Base-by-base conservation (phyloP, 2,113 vertebrate genomes). In the Copsychus sechellarum region DNA sequence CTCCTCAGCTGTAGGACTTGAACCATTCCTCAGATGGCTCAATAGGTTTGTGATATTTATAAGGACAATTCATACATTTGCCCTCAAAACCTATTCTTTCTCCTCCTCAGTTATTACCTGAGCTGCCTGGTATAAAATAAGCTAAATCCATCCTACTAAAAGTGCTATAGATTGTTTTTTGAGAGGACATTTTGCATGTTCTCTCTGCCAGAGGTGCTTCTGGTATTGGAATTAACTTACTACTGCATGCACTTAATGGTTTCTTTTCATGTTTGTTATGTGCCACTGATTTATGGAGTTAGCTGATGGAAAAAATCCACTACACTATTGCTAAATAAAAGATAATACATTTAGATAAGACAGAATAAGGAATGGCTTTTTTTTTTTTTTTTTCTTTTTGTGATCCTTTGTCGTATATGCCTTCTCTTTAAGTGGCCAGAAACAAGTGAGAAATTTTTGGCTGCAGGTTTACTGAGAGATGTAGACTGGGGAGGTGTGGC, bases 401-500 rank as follows among this genome's bases (percentile, higher is more conserved):
- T 17, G 16, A 51, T 85, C 24, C 33, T 86, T 79, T 90, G 93
- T 91, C 36, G 47, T 83, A 73, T 24, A 70, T 93, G 24, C 33
- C 22, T 93, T 95, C 94, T 92, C 73, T 62, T 92, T 79, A 87
- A 87, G 72, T 34, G 48, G 17, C 58, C 56, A 58, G 82, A 22
- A 80, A 62, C 33, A 71, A 91, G 79, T 25, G 19, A 86, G 62
- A 95, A 90, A 47, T 57, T 93, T 57, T 28, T 14, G 11, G 4
- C 54, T 82, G 22, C 11, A 23, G 23, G 21, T 96, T 95, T 96
- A 89, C 91, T 91, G 64, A 80, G 88, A 77, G 42, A 29, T 88
- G 47, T 57, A 29, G 57, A 47, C 56, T 80, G 34, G 18, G 38
- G n/a, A 94, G 26, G 91, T 33, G 19, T 92, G 66, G 42, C 73